Percentiles rank a stretch among this genome's conserved stretches.
Conservation (phyloP, 1,140 invertebrate genomes). For the Cydia strobilella region DNA sequence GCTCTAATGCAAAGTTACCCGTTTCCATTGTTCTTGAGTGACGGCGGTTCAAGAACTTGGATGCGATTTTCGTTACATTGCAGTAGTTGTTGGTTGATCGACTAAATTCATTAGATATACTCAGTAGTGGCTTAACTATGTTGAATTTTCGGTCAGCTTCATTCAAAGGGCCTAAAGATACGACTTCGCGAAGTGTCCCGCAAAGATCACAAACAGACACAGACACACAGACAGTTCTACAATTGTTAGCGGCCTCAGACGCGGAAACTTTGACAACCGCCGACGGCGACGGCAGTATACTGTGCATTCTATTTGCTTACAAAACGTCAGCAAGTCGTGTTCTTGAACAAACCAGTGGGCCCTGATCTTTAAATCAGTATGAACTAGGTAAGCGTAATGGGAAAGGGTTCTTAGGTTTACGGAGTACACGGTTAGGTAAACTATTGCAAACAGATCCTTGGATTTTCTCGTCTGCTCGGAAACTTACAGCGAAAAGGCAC, state of each 20-base stretch:
- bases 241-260: neutral
- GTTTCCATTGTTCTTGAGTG: too few relatives aligned
- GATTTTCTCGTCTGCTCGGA: neutral
- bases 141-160: too few relatives aligned
- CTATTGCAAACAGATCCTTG: neutral
- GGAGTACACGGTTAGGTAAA: neutral
- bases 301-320: neutral
- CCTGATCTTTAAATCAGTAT: neutral
- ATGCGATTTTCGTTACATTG: too few relatives aligned
- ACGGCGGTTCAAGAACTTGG: too few relatives aligned
- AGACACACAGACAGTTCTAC: too few relatives aligned
- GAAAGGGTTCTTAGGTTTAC: neutral
- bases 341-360: neutral
- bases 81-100: too few relatives aligned
- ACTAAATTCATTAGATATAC: too few relatives aligned
- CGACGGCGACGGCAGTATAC: constrained; percentile 7
- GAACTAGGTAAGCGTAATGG: neutral
- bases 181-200: neutral
- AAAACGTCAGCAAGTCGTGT: neutral
- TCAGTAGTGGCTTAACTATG: too few relatives aligned
- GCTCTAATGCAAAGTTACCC: too few relatives aligned
- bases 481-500: neutral
- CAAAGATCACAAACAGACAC: neutral
- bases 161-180: too few relatives aligned
- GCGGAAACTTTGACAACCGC: constrained; percentile 5